phyloP scores from a whole-genome alignment of 2,113 vertebrate genomes.

The Microcebus murinus region DNA sequence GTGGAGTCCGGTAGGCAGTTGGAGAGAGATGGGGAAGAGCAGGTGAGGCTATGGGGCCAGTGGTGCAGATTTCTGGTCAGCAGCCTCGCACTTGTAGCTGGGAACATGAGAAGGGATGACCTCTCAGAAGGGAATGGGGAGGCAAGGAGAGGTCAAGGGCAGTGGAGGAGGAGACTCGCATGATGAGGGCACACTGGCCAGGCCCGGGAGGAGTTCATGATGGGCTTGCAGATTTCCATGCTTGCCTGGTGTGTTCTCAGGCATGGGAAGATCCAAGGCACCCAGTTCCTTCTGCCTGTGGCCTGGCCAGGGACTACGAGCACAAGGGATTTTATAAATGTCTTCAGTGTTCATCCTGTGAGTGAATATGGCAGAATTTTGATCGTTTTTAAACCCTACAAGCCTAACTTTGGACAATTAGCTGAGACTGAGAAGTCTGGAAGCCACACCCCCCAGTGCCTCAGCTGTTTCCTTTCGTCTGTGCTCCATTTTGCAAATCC shows the following conservation, averaged over 20 bases:
- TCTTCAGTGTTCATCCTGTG: neutral
- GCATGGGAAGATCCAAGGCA: neutral
- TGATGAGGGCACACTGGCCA: accelerated
- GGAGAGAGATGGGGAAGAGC: conserved; percentile 48
- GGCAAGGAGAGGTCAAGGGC: neutral
- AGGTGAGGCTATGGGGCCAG: neutral
- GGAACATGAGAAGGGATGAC: neutral
- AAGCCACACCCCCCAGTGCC: accelerated
- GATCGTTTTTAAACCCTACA: neutral
- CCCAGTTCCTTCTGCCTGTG: neutral
- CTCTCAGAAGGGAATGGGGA: neutral
- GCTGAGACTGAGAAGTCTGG: neutral
- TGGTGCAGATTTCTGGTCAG: accelerated
- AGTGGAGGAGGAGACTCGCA: too few species aligned
- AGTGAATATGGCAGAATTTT: neutral
- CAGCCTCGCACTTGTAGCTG: accelerated
- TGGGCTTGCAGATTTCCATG: accelerated
- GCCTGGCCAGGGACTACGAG: neutral
- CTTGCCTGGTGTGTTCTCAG: neutral
- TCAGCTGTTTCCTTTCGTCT: accelerated
- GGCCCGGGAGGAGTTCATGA: neutral
- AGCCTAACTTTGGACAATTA: neutral
- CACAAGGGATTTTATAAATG: neutral
- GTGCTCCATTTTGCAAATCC: neutral
- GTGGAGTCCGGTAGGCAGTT: conserved; percentile 65